Conservation (phyloP, 2,113 vertebrate genomes). For the Perca flavescens region DNA sequence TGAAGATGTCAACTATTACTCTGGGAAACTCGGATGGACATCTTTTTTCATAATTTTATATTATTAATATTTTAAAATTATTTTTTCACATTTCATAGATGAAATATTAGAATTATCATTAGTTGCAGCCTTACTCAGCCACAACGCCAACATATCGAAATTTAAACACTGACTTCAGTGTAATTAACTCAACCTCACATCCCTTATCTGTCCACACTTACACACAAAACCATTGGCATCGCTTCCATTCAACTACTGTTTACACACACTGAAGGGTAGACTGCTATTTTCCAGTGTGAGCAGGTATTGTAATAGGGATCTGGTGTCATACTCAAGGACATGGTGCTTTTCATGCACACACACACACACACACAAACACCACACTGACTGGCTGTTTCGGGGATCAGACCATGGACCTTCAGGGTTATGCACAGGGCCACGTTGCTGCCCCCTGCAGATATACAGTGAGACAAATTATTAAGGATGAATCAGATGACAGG, state of each 20-base stretch:
- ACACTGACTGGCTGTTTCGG: conserved; percentile 8
- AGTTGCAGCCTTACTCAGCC: neutral
- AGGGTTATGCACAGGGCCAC: conserved; percentile 58
- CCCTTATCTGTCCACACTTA: conserved; percentile 46
- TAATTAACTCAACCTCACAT: conserved; percentile 45
- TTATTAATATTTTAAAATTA: too few relatives aligned
- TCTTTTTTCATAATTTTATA: neutral
- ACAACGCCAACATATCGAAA: conserved; percentile 17
- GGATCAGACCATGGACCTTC: conserved; percentile 43
- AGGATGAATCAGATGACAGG: conserved; percentile 50
- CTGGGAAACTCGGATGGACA: neutral
- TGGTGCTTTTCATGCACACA: conserved; percentile 26
- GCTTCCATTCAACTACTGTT: conserved; percentile 43
- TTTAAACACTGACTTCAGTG: conserved; percentile 4
- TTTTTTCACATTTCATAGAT: neutral
- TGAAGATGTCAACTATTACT: neutral
- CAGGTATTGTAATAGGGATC: conserved; percentile 36
- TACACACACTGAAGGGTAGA: conserved; percentile 45
- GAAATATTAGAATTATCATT: neutral
- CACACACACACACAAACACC: neutral
- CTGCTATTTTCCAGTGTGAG: conserved; percentile 30
- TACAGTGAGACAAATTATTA: conserved; percentile 47
- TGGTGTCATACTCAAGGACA: conserved; percentile 67
- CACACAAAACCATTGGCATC: conserved; percentile 24
- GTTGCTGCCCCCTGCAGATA: conserved; percentile 79